Evolutionary conservation across 92 coral and sea anemone species (phyloP), one percentile per base, ranked within the genome.

Genomic region (Chrysogorgia sp.): DNA sequence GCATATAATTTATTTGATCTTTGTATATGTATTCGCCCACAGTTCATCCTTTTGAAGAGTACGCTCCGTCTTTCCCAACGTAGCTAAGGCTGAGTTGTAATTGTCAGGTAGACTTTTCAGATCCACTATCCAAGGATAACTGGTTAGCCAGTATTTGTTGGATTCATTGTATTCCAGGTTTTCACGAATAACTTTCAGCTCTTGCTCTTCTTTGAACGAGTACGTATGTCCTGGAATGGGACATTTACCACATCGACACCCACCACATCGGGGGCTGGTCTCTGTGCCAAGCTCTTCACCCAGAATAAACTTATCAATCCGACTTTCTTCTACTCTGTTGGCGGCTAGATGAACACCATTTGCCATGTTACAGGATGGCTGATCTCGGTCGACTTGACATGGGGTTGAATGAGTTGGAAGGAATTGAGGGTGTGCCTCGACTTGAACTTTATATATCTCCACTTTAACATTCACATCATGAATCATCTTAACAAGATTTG

Each of bases 231-330:
- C 88, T 10, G 41, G 82, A 7, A 72, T 80, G 13, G 88, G 91
- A 24, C 90, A 87, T 65, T 87, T 87, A 71, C 56, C 64, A 48
- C 84, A 85, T 12, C 85, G 74, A n/a, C n/a, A n/a, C n/a, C n/a
- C n/a, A n/a, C n/a, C n/a, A n/a, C n/a, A n/a, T n/a, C n/a, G n/a
- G n/a, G 92, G 92, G 12, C 41, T 85, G 1, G 58, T 72, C 43
- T 85, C 87, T 1, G 90, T 69, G 7, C 86, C 77, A 26, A 84
- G 71, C 55, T 85, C 85, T 74, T 89, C 87, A 0, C 88, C 92
- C 7, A 43, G 24, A 20, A 85, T 82, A 29, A 88, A 81, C 30
- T 58, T 63, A 14, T 76, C 19, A 48, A 48, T 17, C 15, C 6
- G 17, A 59, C 2, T 25, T 59, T 59, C 13, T 19, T 3, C 29